Evolutionary conservation across 1,140 invertebrate species (phyloP).

Genomic region (Lepidostoma basale): DNA sequence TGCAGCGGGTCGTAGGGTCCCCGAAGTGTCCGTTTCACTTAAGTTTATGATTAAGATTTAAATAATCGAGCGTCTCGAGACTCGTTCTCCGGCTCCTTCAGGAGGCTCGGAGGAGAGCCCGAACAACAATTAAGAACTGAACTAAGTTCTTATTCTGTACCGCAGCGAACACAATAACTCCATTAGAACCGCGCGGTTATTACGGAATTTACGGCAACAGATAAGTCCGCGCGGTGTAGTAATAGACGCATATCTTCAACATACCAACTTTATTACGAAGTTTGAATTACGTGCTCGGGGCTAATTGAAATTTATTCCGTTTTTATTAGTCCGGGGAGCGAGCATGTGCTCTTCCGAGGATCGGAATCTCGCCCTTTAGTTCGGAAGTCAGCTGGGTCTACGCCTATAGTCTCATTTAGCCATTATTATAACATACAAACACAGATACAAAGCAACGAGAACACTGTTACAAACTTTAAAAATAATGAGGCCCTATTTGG

Average conservation of each 20-base stretch:
- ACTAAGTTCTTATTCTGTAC: slow-evolving; percentile 45
- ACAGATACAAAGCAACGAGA: no score
- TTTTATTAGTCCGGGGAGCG: slow-evolving; percentile 41
- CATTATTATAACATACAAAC: no score
- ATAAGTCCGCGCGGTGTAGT: slow-evolving; percentile 27
- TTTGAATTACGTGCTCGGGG: slow-evolving; percentile 36
- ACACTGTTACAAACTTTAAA: no score
- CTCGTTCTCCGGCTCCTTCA: slow-evolving; percentile 12
- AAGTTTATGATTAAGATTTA: slow-evolving; percentile 43
- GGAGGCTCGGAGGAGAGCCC: neutral
- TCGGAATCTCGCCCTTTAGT: no score
- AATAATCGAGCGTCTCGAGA: slow-evolving; percentile 36
- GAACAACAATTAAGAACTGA: slow-evolving; percentile 46
- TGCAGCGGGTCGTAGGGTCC: slow-evolving; percentile 1
- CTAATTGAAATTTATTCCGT: slow-evolving; percentile 45
- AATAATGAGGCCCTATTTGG: no score
- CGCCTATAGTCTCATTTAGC: no score
- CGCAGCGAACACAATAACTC: slow-evolving; percentile 43
- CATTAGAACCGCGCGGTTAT: slow-evolving; percentile 44
- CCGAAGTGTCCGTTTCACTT: slow-evolving; percentile 24
- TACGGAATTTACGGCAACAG: slow-evolving; percentile 41
- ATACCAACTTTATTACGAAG: slow-evolving; percentile 28
- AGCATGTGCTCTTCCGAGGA: no score
- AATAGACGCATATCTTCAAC: slow-evolving; percentile 28
- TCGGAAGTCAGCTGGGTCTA: no score